phyloP scores from a whole-genome alignment of 2,113 vertebrate species.

The Sitta europaea region DNA sequence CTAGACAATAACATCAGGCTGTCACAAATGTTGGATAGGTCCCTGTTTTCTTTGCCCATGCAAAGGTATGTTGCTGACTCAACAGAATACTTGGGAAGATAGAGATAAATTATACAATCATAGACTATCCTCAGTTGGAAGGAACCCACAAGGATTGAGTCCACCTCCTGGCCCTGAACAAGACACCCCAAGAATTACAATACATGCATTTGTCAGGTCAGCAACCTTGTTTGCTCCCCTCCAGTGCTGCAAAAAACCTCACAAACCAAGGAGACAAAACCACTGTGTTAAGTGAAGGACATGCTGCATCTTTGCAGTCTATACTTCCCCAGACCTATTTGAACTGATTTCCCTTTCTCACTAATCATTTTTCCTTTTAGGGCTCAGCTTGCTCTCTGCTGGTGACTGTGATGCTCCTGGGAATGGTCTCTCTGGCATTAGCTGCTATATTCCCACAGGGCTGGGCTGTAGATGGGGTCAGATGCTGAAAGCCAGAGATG shows the following conservation, averaged over 20 bases:
- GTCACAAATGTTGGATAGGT: not conserved
- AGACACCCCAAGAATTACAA: not conserved
- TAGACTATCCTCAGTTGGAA: not conserved
- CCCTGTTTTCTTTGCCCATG: not conserved
- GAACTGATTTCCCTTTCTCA: not conserved
- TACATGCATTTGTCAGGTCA: not conserved
- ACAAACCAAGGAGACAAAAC: not conserved
- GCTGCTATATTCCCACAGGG: not conserved
- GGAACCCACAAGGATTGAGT: not conserved
- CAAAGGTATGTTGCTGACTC: not conserved
- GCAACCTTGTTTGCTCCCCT: not conserved
- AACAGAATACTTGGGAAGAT: not conserved
- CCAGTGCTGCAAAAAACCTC: not conserved
- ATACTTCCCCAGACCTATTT: not conserved
- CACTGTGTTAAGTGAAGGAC: not conserved
- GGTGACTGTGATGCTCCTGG: rapidly evolving
- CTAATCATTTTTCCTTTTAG: not conserved
- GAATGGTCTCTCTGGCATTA: not conserved
- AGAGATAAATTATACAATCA: not conserved
- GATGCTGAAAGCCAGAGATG: not conserved
- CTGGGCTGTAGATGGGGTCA: not conserved
- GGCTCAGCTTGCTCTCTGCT: not conserved
- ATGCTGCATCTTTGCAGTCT: not conserved
- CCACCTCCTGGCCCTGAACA: not conserved
- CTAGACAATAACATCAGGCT: not conserved